Conservation (phyloP, 2,113 vertebrate species). For the Ahaetulla prasina region DNA sequence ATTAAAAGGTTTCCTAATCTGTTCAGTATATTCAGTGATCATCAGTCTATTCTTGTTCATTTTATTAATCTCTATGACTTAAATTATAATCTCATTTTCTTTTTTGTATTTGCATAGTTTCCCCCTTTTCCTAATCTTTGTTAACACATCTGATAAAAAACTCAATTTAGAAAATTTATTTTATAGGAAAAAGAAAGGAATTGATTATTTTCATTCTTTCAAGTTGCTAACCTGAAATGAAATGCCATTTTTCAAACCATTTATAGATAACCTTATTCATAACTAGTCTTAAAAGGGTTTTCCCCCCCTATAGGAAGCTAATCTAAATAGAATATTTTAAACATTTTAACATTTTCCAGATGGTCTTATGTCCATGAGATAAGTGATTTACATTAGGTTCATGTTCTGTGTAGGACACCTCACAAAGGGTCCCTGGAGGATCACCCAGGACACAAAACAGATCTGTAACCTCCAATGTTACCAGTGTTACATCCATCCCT, state of each 20-base stretch:
- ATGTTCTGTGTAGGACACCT: slow-evolving; percentile 74
- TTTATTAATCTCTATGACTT: background rate
- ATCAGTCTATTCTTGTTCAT: background rate
- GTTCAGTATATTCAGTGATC: background rate
- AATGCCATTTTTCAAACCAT: background rate
- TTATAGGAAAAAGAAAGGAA: background rate
- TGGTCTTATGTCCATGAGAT: background rate
- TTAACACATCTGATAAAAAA: background rate
- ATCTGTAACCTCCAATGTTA: slow-evolving; percentile 86
- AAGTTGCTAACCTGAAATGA: background rate
- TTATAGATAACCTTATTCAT: background rate
- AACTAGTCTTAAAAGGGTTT: background rate
- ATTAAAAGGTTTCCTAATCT: background rate
- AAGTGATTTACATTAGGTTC: background rate
- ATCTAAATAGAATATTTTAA: background rate
- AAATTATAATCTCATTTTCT: background rate
- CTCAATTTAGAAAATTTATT: background rate
- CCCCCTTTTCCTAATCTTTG: background rate
- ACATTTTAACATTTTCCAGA: background rate
- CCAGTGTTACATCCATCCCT: slow-evolving; percentile 89
- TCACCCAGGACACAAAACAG: slow-evolving; percentile 90
- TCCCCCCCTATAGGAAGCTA: background rate
- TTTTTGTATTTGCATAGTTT: background rate
- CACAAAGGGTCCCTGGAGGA: slow-evolving; percentile 86
- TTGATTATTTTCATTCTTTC: background rate